Base-by-base conservation (phyloP, 2,888 invertebrate genomes). In the Drosophila meridiana region DNA sequence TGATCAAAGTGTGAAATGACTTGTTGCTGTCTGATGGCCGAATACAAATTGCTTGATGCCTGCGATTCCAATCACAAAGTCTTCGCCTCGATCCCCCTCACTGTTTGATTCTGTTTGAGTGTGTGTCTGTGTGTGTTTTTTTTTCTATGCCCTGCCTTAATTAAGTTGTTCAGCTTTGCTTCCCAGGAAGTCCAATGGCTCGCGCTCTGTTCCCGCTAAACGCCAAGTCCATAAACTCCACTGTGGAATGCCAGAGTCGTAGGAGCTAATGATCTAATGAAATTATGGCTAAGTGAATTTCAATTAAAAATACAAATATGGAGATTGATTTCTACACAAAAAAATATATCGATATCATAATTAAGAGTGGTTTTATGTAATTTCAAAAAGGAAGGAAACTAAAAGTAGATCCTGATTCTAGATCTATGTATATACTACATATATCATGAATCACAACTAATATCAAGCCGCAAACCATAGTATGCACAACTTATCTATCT, bases 11-110 rank as follows among this genome's bases (percentile, higher is more conserved):
- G 91, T 91, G 90, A 91, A 92, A 88, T 89, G 84, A 89, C 90
- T 91, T 91, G 92, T 91, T 89, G 82, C 78, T 78, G 88, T 78
- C 80, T 69, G 84, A 87, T 90, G 86, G 83, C 80, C 90, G 84
- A 80, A 83, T 87, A 92, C 92, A 92, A 92, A 92, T 92, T 92
- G 90, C 83, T 92, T 92, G 85, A 91, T 92, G 89, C 92, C 89
- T 91, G 64, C 83, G 70, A 76, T 75, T 68, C 76, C 73, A 73
- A 81, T 70, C 80, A 63, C 65, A 74, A 66, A 73, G 55, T 13
- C 28, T 38, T 28, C 7, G 32, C 48, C n/a, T 6, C n/a, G 3
- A 3, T 2, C 8, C 34, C 40, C 11, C 52, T n/a, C 28, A 13
- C 38, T 9, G 13, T 55, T 59, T 52, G n/a, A 38, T 28, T 34